phyloP scores from a whole-genome alignment of 92 coral and sea anemone species.

The Paragorgia papillata region DNA sequence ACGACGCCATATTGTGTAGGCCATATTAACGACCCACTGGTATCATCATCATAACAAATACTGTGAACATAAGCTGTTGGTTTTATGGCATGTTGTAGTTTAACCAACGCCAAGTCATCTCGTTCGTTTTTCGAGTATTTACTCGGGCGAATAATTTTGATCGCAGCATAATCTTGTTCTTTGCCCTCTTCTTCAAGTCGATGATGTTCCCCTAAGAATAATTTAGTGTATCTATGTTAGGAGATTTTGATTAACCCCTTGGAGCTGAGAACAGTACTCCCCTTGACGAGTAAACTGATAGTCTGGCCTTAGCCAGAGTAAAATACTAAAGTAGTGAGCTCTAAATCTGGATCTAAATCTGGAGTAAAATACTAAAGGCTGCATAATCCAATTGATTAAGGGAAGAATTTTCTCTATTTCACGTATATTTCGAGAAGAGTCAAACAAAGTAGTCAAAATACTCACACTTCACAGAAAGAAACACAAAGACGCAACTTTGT shows the following conservation, averaged over 20 bases:
- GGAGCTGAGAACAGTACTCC: too few species aligned
- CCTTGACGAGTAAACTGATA: too few species aligned
- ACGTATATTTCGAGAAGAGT: too few species aligned
- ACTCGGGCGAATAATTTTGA: slow-evolving; percentile 44
- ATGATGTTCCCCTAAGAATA: slow-evolving; percentile 75
- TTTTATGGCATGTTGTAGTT: slow-evolving; percentile 61
- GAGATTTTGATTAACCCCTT: neutral
- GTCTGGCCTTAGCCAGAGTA: too few species aligned
- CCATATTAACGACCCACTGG: slow-evolving; percentile 64
- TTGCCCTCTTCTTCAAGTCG: slow-evolving; percentile 78
- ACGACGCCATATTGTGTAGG: slow-evolving; percentile 66
- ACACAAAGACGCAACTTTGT: too few species aligned
- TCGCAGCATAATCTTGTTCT: slow-evolving; percentile 62
- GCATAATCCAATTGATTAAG: too few species aligned
- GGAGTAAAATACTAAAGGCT: too few species aligned
- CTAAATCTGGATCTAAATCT: too few species aligned
- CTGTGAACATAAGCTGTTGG: slow-evolving; percentile 83
- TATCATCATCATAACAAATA: slow-evolving; percentile 68
- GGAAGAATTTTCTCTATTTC: too few species aligned
- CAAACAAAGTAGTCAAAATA: too few species aligned
- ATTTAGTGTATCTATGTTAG: neutral
- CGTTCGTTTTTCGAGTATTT: slow-evolving; percentile 47
- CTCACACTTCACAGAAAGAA: too few species aligned
- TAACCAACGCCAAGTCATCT: slow-evolving; percentile 80
- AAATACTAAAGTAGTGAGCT: too few species aligned